A percentile compares a stretch with the other conserved stretches of the same genome.
phyloP scores from a whole-genome alignment of 2,888 invertebrate species.

The Drosophila paucipuncta region DNA sequence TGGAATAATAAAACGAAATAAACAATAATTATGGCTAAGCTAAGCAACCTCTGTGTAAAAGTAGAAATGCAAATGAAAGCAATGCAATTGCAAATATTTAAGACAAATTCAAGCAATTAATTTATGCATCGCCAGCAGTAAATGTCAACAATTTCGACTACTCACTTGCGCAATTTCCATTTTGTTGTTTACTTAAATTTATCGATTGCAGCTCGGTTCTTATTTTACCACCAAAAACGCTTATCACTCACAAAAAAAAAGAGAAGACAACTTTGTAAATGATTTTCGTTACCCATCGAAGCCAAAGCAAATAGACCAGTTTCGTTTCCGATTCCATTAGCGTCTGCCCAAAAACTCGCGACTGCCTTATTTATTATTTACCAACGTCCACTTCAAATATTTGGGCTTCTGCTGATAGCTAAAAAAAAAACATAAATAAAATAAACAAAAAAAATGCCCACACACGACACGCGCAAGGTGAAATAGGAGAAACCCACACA shows the following conservation, averaged over 20 bases:
- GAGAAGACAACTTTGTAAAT: conserved; percentile 14
- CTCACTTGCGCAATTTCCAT: conserved; percentile 54
- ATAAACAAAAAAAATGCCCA: conserved; percentile 53
- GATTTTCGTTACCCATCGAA: neutral
- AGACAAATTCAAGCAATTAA: conserved; percentile 16
- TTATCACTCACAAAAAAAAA: conserved; percentile 52
- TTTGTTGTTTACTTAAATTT: conserved; percentile 57
- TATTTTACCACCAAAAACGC: conserved; percentile 36
- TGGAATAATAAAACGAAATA: conserved; percentile 25
- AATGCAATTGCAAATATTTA: conserved; percentile 45
- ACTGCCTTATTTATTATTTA: conserved; percentile 33
- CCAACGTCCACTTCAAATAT: conserved; percentile 59
- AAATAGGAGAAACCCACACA: conserved; percentile 43
- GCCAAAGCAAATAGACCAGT: conserved; percentile 35
- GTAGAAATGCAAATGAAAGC: conserved; percentile 47
- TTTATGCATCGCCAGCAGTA: conserved; percentile 62
- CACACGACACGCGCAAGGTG: conserved; percentile 58
- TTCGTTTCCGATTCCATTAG: conserved; percentile 55
- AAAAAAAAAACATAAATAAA: neutral
- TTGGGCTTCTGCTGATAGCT: conserved; percentile 47
- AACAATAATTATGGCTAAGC: conserved; percentile 41
- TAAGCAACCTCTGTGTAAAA: conserved; percentile 40
- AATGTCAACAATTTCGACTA: conserved; percentile 37
- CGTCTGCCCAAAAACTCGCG: conserved; percentile 36
- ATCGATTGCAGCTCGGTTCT: conserved; percentile 47